Evolutionary conservation across 2,797 vertebrate species (phyloP), one percentile per base, ranked within the genome.

Genomic region (Fringilla coelebs): DNA sequence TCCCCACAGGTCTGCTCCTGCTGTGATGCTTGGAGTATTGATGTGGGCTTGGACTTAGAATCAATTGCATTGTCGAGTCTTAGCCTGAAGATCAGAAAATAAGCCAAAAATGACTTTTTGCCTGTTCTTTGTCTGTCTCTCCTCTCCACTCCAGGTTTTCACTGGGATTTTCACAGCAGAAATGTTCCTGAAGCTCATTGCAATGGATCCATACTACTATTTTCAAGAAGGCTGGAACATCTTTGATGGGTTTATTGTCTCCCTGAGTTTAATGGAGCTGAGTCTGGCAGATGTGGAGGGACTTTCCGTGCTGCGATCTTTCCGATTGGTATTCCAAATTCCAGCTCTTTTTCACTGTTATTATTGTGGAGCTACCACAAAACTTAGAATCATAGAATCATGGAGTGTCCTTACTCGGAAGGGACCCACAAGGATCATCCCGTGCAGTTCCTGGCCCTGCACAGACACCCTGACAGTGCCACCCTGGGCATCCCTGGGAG

Each of bases 191-290:
- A 99, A 99, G 96, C 98, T 99, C 75, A 95, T 99, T 66, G 99
- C 99, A 70, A 99, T 99, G 99, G 99, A 99, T 96, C 99, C 99
- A 15, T 99, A 99, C 97, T 99, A 99, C 97, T 99, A 99, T 96
- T 99, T 99, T 96, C 99, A 99, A 94, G 99, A 98, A 96, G 99
- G 99, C 88, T 99, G 99, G 99, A 99, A 99, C 97, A 99, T 99
- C 97, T 99, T 99, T 95, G 99, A 99, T 79, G 98, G 99, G 72
- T 99, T 99, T 97, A 99, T 99, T 62, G 99, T 99, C 91, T 99
- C 99, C 82, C 98, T 99, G 97, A 99, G 99, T 98, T 99, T 99
- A 94, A 98, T 99, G 97, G 99, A 99, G 79, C 96, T 99, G 97
- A 96, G 98, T 36, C 98, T 99, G 76, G 97, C 99, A 31, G 98